Conservation (phyloP, 2,113 vertebrate species). For the Lipotes vexillifer region DNA sequence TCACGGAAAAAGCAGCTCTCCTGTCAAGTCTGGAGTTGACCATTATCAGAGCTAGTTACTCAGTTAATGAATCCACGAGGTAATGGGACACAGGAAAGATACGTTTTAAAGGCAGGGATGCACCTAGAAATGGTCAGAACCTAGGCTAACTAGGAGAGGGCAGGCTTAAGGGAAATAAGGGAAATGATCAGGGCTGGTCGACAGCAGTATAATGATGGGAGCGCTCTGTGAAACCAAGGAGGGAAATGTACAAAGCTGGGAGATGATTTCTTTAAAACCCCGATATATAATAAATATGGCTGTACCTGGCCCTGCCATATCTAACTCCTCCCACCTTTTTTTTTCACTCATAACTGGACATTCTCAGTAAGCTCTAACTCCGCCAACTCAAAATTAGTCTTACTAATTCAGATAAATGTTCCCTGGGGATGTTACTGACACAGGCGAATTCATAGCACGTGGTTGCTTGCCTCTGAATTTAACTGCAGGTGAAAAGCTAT, state of each 20-base stretch:
- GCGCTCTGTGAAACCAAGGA: background rate
- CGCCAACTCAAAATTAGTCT: slow-evolving; percentile 54
- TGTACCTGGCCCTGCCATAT: background rate
- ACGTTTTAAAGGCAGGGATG: background rate
- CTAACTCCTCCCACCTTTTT: background rate
- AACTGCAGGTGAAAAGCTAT: slow-evolving; percentile 33
- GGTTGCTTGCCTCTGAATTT: background rate
- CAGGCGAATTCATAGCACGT: background rate
- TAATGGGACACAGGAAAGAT: background rate
- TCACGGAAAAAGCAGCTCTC: background rate
- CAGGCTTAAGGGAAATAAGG: background rate
- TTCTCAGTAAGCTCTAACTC: background rate
- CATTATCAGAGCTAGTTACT: background rate
- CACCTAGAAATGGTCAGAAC: background rate
- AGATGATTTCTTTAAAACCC: background rate
- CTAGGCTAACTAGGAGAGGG: background rate
- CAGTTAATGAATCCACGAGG: background rate
- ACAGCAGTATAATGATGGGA: background rate
- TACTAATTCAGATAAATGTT: slow-evolving; percentile 29
- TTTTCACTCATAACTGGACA: background rate
- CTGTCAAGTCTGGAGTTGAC: background rate
- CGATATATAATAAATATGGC: background rate
- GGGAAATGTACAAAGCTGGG: background rate
- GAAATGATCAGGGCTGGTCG: background rate
- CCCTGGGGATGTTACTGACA: background rate